Conservation (phyloP, 2,888 invertebrate genomes). For the Ectemnius lituratus region DNA sequence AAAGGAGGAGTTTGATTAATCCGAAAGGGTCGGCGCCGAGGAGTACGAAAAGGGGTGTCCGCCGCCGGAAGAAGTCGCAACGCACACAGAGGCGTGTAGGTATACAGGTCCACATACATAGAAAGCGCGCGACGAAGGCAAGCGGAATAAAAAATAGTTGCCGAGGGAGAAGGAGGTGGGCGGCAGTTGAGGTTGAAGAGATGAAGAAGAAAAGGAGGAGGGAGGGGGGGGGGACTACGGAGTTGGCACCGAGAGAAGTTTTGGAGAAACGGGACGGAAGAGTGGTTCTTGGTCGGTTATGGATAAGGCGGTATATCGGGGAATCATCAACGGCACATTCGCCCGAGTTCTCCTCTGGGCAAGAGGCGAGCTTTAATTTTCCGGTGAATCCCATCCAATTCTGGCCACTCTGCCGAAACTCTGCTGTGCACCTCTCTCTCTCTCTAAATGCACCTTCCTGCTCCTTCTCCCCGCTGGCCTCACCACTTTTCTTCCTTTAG, state of each 20-base stretch:
- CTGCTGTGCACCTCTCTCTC: neutral
- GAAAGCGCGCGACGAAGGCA: neutral
- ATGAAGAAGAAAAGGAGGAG: neutral
- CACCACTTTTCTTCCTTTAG: neutral
- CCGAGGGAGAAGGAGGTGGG: too few relatives aligned
- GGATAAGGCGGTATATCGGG: neutral
- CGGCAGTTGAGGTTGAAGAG: neutral
- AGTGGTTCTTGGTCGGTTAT: too few relatives aligned
- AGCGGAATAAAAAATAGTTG: slow-evolving; percentile 1
- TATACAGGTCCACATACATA: neutral
- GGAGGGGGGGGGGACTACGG: too few relatives aligned
- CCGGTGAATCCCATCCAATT: slow-evolving; percentile 46
- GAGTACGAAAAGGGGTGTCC: too few relatives aligned
- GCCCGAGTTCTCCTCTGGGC: slow-evolving; percentile 7
- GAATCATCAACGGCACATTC: slow-evolving; percentile 3
- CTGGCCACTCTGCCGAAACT: slow-evolving; percentile 19
- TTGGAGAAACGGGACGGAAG: neutral
- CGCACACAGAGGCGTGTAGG: too few relatives aligned
- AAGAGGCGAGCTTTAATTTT: slow-evolving; percentile 51
- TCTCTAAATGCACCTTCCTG: neutral
- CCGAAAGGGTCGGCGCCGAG: too few relatives aligned
- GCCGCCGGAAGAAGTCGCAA: too few relatives aligned
- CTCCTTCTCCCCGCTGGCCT: neutral
- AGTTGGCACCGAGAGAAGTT: too few relatives aligned
- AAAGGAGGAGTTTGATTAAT: slow-evolving; percentile 14